Evolutionary conservation across 2,888 invertebrate genomes (phyloP), one percentile per base, ranked within the genome.

Genomic region (Nudaria mundana): DNA sequence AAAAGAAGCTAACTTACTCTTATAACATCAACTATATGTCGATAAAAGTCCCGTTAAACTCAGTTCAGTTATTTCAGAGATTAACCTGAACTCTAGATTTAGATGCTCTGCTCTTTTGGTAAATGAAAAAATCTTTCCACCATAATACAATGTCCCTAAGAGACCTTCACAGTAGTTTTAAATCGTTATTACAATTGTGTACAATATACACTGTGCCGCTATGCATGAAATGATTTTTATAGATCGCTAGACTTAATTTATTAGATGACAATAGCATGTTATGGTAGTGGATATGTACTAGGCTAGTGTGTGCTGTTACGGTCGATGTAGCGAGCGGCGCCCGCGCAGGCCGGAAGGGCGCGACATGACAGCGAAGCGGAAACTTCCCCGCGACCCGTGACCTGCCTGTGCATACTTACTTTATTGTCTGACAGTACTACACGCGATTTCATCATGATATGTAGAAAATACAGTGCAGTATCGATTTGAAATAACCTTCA

Each of bases 331-430:
- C 37, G 33, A 42, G 54, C 48, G 61, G 77, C 77, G 80, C 81
- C 64, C 69, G 76, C 79, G 77, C 80, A 73, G 56, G 66, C 80
- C 81, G 80, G 87, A 86, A 86, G 87, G 87, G 87, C 76, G 87
- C 83, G 85, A 77, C 83, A 84, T n/a, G 74, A 84, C 82, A n/a
- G 81, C 76, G 82, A 77, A 76, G 54, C 83, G 84, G 85, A 85
- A 77, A 52, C 69, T 76, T 72, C 79, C 78, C 70, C 73, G 66
- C 72, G 68, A 75, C 77, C 77, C 80, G 79, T 77, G 83, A 85
- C 83, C 74, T 69, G 73, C 57, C 63, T 53, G 43, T 40, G 59
- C 67, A 67, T 81, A 83, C 75, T 68, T 68, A 78, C 68, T 66
- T 73, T 71, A 79, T 72, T 67, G 56, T 57, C 66, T 65, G 66